Base-by-base conservation (phyloP, 2,797 vertebrate genomes). In the Gastrophryne carolinensis region DNA sequence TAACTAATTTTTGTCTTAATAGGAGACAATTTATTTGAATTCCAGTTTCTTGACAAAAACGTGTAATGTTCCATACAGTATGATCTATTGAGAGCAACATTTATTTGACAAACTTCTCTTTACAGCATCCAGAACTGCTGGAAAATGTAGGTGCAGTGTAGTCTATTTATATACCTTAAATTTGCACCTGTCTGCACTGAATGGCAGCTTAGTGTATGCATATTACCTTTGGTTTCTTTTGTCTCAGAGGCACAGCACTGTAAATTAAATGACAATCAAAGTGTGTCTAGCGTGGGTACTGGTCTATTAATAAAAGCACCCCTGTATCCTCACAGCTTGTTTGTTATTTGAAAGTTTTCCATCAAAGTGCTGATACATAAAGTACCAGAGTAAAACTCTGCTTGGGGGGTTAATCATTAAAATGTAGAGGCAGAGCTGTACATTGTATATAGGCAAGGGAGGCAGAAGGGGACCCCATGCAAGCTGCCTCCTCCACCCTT, bases 231-330 rank as follows among this genome's bases (percentile, higher is more conserved):
- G 10, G 26, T 53, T 24, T 50, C 29, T 26, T 37, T 62, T 63
- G 23, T 72, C 23, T 54, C 29, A 26, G 29, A 61, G 19, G 34
- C 3, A 61, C 27, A 62, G 2, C 44, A 37, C 0, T 2, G 41
- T 29, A 35, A 67, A 52, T 27, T 62, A 35, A 76, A 57, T 75
- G 44, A 11, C 56, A 75, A 27, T 50, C 24, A 69, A 39, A 62
- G 30, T 17, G 8, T 52, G 34, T 35, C 11, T 30, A 19, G 8
- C 54, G 19, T 26, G 29, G 49, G 29, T 4, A 56, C 34, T 47
- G 29, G 24, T 26, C 35, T 54, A 62, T 63, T 71, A 49, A 39
- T 72, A 6, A 63, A 56, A 65, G 34, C 60, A n/a, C 3, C 12
- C 24, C 15, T 63, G 27, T 12, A 57, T n/a, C 41, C 8, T 8